Percentiles rank a stretch among this genome's conserved stretches.
Evolutionary conservation across 2,888 invertebrate genomes (phyloP).

Genomic region (Tetanocera ferruginea): DNA sequence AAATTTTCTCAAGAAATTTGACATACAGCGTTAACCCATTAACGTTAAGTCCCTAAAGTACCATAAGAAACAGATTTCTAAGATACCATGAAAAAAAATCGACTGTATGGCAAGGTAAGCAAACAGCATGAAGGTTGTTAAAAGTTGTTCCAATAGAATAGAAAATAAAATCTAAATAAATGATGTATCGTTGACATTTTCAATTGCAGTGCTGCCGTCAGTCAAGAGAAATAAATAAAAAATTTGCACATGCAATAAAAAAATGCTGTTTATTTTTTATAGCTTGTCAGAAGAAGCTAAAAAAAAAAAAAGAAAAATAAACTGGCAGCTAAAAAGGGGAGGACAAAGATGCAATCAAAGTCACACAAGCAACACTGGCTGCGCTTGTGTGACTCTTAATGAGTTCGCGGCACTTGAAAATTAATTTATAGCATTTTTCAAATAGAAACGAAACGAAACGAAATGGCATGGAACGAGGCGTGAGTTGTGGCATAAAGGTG

Average conservation of each 20-base stretch:
- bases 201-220: not conserved
- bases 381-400: conserved; percentile 27
- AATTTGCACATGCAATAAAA: not conserved
- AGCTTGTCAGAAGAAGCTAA: not conserved
- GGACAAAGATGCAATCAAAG: not conserved
- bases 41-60: too few species aligned
- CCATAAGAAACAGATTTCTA: too few species aligned
- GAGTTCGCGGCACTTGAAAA: conserved; percentile 15
- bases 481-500: too few species aligned
- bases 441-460: not conserved
- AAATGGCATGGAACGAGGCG: not conserved
- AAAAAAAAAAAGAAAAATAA: not conserved
- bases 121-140: not conserved
- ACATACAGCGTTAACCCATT: too few species aligned
- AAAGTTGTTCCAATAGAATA: not conserved
- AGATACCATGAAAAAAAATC: too few species aligned
- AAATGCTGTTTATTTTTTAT: not conserved
- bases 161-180: not conserved
- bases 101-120: not conserved
- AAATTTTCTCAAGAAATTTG: too few species aligned
- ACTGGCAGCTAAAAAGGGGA: not conserved
- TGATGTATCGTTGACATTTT: conserved; percentile 1
- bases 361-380: conserved; percentile 3
- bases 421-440: conserved; percentile 24
- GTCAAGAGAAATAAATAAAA: not conserved